phyloP scores from a whole-genome alignment of 92 coral and sea anemone genomes.

The Parazoanthus darwini region DNA sequence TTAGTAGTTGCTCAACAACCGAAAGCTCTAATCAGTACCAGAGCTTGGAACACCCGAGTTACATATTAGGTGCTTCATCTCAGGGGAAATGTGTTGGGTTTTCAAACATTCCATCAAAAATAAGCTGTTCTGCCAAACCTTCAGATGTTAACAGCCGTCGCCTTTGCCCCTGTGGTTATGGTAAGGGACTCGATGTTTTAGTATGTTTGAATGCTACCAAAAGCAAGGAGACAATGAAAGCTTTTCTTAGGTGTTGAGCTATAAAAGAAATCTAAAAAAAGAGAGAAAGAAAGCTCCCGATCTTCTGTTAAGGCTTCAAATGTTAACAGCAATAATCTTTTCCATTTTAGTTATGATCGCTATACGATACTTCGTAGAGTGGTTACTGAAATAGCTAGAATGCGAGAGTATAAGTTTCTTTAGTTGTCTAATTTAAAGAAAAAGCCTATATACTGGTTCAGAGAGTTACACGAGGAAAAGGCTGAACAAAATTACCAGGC shows the following conservation, averaged over 20 bases:
- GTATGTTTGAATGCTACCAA: too few species aligned
- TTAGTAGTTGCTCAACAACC: background rate
- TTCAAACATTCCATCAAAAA: constrained; percentile 3
- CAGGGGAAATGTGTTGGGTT: constrained; percentile 11
- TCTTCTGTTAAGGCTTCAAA: background rate
- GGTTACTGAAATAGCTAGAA: background rate
- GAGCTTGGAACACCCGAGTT: background rate
- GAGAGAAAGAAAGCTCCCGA: too few species aligned
- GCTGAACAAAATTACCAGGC: too few species aligned
- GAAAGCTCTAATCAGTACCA: background rate
- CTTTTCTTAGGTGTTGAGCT: too few species aligned
- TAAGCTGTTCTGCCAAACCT: constrained; percentile 13
- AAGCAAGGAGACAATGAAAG: too few species aligned
- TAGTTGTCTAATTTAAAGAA: background rate
- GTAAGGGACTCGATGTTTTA: background rate
- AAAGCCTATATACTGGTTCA: background rate
- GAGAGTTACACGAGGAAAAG: background rate
- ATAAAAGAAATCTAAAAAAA: too few species aligned
- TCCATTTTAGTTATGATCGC: background rate
- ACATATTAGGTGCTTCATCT: background rate
- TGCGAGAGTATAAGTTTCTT: background rate
- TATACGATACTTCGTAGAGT: background rate
- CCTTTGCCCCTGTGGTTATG: constrained; percentile 4
- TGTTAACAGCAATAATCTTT: background rate
- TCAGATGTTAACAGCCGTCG: constrained; percentile 3